Evolutionary conservation across 2,888 invertebrate genomes (phyloP).

Genomic region (Drosophila birchii): DNA sequence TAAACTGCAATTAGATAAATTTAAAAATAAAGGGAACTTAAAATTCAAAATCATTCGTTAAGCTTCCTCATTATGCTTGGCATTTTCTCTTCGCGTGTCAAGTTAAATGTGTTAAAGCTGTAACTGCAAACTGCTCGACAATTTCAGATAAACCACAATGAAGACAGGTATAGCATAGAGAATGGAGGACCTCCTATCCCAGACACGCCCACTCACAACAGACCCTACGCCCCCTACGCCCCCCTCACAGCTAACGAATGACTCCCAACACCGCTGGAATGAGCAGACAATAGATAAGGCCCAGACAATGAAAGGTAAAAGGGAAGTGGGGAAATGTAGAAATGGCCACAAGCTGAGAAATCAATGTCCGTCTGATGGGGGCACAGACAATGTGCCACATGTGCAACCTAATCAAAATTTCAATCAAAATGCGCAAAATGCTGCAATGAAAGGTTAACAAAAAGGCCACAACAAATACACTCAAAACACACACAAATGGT

Average conservation of each 20-base stretch:
- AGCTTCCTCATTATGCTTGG: not conserved
- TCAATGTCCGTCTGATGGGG: constrained; percentile 57
- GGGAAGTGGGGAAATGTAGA: constrained; percentile 28
- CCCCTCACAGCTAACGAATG: constrained; percentile 6
- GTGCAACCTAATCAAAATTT: constrained; percentile 71
- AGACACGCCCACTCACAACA: constrained; percentile 33
- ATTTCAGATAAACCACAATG: constrained; percentile 28
- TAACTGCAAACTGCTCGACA: constrained; percentile 7
- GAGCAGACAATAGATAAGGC: constrained; percentile 60
- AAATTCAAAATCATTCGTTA: too few species aligned
- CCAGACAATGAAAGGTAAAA: constrained; percentile 45
- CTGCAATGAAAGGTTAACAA: constrained; percentile 39
- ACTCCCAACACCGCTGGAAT: constrained; percentile 22
- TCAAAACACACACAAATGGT: constrained; percentile 17
- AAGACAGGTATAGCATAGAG: constrained; percentile 1
- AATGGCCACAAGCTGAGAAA: constrained; percentile 66
- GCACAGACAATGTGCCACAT: constrained; percentile 68
- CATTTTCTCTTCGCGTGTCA: not conserved
- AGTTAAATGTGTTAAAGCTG: constrained; percentile 13
- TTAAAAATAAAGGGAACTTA: too few species aligned
- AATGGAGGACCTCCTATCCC: constrained; percentile 11
- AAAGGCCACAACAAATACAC: constrained; percentile 50
- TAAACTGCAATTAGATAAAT: too few species aligned
- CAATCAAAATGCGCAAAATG: constrained; percentile 71
- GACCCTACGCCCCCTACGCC: too few species aligned